Base-by-base conservation (phyloP, 2,113 vertebrate genomes). In the Hucho hucho region DNA sequence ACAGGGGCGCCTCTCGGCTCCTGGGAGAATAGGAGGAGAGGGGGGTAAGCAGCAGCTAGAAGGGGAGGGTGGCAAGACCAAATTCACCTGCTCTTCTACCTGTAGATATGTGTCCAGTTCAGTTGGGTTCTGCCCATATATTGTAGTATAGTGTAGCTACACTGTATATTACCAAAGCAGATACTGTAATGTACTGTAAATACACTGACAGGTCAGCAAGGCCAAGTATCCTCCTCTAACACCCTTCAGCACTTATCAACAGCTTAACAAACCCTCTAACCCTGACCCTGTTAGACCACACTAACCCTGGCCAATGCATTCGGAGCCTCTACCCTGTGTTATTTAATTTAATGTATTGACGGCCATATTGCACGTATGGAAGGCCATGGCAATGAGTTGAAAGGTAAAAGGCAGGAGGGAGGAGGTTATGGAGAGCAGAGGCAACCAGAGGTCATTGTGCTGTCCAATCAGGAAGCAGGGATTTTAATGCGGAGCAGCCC, bases 1-100 rank as follows among this genome's bases (percentile, higher is more conserved):
- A 81, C 73, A 74, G 84, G 84, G 89, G 90, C 87, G 82, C 91
- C 89, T 89, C 88, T 88, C 64, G 77, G 90, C 87, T 91, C 87
- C 77, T 81, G 69, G 81, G 76, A 84, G 83, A 82, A 67, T 63
- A 74, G 75, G 80, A 20, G 32, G n/a, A 25, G 16, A 24, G 37
- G 32, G 67, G 67, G 43, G 37, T 43, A 75, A 71, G 73, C 53
- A 71, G 71, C 53, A 79, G 75, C 74, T 74, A 69, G 56, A 65
- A 63, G 72, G 20, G 25, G 56, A 43, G 64, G 65, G 37, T 64
- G 68, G 24, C 4, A 47, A 22, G 65, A 71, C 75, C 5, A 64
- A 77, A 72, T 70, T 20, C 28, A 70, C 65, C 32, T n/a, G 64
- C 64, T n/a, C 32, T 0, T 18, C 49, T 53, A 5, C 49, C 59